phyloP scores from a whole-genome alignment of 1,140 invertebrate species.

The Hyles vespertilio region DNA sequence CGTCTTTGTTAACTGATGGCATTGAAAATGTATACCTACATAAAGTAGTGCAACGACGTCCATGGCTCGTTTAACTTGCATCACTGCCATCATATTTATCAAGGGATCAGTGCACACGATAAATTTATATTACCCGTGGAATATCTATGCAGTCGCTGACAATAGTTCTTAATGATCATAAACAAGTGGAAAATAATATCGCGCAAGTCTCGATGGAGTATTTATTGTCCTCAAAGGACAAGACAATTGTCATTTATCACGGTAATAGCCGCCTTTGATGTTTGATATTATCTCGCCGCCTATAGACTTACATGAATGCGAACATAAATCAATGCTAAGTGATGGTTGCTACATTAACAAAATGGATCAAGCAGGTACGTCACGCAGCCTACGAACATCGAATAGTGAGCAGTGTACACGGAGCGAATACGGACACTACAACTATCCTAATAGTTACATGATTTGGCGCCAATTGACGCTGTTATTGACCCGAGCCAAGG shows the following conservation, averaged over 20 bases:
- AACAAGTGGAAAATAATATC: conserved; percentile 65
- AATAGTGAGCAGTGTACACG: no score
- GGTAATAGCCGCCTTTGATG: conserved; percentile 64
- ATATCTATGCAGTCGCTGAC: conserved; percentile 60
- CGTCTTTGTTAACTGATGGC: no score
- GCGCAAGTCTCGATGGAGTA: conserved; percentile 56
- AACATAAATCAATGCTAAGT: conserved; percentile 38
- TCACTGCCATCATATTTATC: conserved; percentile 34
- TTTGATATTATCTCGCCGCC: conserved; percentile 62
- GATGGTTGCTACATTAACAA: conserved; percentile 11
- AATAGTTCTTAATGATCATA: conserved; percentile 69
- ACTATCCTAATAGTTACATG: conserved; percentile 4
- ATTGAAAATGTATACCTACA: background rate
- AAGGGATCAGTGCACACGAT: conserved; percentile 54
- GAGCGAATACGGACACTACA: no score
- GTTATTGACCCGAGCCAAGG: conserved; percentile 55
- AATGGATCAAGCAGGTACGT: background rate
- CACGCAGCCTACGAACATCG: background rate
- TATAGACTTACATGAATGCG: conserved; percentile 24
- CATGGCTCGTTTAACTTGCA: conserved; percentile 6
- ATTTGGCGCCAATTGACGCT: conserved; percentile 30
- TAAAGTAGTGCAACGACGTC: background rate
- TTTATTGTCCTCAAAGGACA: conserved; percentile 65
- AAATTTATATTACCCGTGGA: conserved; percentile 22
- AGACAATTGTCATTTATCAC: conserved; percentile 72